Percentiles rank a stretch among this genome's conserved stretches.
These are phyloP conservation scores for Sebastes reedi DNA, from an alignment of 2,797 vertebrate genomes.

Conservation along the genomic window DNA sequence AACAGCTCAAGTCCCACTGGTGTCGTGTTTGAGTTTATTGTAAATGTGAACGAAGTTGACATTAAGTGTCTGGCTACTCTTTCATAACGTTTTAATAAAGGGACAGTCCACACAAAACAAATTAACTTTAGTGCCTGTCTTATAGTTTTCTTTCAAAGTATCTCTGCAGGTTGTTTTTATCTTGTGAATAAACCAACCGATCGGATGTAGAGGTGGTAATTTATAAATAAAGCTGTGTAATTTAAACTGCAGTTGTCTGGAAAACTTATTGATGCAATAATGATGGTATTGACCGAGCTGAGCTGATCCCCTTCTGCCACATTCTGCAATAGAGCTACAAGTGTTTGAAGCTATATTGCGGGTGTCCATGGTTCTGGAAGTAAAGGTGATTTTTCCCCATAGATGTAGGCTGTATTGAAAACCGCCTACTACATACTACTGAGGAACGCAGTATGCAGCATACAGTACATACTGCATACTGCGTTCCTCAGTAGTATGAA, in stretches of 20 bases:
- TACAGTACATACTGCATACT: too few relatives aligned
- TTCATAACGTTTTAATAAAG: constrained; percentile 36
- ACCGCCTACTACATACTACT: too few relatives aligned
- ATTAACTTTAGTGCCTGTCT: neutral
- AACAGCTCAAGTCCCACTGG: neutral
- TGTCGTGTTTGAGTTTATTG: neutral
- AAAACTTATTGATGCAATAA: neutral
- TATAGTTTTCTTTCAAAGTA: neutral
- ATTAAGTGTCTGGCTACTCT: neutral
- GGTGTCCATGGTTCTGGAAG: neutral
- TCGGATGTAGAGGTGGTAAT: neutral
- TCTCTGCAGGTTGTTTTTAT: neutral
- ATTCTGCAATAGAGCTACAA: too few relatives aligned
- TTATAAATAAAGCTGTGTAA: constrained; percentile 20
- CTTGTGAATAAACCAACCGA: neutral
- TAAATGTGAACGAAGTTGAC: constrained; percentile 5
- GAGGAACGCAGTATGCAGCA: too few relatives aligned
- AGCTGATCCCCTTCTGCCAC: neutral
- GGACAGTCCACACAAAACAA: constrained; percentile 14
- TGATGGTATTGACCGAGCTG: neutral
- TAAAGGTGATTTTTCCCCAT: neutral
- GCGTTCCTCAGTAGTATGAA: too few relatives aligned
- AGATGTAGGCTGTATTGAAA: too few relatives aligned
- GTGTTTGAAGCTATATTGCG: neutral
- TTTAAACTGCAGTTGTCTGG: constrained; percentile 5